These are phyloP conservation scores for Ailurus styani DNA, from an alignment of 2,113 vertebrate genomes.

Conservation along the genomic window DNA sequence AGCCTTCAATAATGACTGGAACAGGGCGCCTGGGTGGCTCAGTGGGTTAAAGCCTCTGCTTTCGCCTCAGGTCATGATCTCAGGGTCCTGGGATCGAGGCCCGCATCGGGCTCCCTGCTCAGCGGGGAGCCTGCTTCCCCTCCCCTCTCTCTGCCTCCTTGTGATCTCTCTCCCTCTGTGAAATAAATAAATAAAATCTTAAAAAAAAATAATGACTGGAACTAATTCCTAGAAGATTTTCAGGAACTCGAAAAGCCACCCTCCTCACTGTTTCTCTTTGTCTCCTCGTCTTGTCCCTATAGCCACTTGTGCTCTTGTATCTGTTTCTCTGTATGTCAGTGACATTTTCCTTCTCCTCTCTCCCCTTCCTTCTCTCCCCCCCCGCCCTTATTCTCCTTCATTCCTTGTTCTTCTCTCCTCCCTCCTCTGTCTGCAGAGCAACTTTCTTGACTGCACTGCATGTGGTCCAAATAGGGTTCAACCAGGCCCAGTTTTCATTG, in stretches of 20 bases:
- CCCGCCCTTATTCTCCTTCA: background rate
- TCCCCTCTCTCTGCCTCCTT: too few species aligned
- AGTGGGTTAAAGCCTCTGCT: too few species aligned
- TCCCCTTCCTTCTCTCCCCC: too few species aligned
- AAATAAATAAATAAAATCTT: too few species aligned
- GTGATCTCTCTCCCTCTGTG: too few species aligned
- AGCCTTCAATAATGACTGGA: background rate
- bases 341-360: background rate
- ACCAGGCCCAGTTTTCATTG: background rate
- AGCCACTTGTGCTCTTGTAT: background rate
- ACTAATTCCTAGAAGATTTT: background rate
- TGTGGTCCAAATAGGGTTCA: background rate
- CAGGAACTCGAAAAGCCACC: background rate
- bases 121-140: too few species aligned
- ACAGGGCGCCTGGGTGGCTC: too few species aligned
- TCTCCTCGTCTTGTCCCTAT: background rate
- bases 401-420: background rate
- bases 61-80: too few species aligned
- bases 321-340: background rate
- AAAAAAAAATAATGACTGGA: background rate
- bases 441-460: background rate
- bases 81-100: too few species aligned
- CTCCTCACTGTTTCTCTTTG: background rate
- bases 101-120: too few species aligned
- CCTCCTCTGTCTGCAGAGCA: background rate